Evolutionary conservation across 2,888 invertebrate species (phyloP).

Genomic region (Copidosoma aretas): DNA sequence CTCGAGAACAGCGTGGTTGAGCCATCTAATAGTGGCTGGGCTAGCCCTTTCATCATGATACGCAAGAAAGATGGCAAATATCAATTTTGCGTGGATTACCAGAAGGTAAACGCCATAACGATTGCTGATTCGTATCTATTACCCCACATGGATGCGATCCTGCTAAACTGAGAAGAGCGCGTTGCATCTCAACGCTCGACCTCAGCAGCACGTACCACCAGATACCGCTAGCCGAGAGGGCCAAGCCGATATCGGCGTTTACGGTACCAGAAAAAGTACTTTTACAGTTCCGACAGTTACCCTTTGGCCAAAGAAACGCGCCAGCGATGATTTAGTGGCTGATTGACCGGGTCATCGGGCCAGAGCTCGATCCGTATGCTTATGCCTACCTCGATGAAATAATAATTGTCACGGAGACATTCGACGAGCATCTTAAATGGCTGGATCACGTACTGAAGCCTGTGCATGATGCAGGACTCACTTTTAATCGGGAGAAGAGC

Average conservation of each 20-base stretch:
- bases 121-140: slow-evolving; percentile 51
- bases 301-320: no score
- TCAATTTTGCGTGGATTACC: not conserved
- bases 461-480: not conserved
- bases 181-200: slow-evolving; percentile 52
- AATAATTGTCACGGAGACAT: no score
- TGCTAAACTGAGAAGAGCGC: slow-evolving; percentile 28
- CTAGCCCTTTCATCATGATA: slow-evolving; percentile 28
- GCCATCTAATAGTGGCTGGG: no score
- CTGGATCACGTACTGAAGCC: no score
- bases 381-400: no score
- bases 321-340: no score
- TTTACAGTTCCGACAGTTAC: no score
- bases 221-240: slow-evolving; percentile 40
- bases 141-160: slow-evolving; percentile 34
- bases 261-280: slow-evolving; percentile 42
- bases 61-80: slow-evolving; percentile 18
- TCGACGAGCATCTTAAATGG: no score
- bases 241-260: slow-evolving; percentile 48
- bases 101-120: slow-evolving; percentile 51
- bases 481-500: not conserved
- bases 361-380: no score
- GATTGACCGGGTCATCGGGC: no score
- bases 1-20: no score
- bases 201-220: slow-evolving; percentile 50